phyloP scores from a whole-genome alignment of 1,140 invertebrate species.

The Bombus consobrinus region DNA sequence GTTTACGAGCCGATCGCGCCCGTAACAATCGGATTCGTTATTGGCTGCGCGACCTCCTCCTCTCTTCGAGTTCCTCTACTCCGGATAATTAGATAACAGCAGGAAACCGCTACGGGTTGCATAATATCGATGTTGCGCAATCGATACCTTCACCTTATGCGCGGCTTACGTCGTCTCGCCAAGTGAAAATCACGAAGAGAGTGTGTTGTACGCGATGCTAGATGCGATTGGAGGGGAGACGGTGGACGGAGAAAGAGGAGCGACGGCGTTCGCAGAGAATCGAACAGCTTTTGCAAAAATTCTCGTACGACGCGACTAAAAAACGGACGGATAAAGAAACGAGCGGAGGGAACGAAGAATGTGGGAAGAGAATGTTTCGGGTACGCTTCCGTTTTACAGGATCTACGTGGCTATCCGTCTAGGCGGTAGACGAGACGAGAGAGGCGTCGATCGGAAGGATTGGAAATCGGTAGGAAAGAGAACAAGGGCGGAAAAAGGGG shows the following conservation, averaged over 20 bases:
- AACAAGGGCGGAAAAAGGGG: too few relatives aligned
- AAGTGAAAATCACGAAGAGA: constrained; percentile 57
- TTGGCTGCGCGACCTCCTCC: constrained; percentile 49
- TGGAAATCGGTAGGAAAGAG: not conserved
- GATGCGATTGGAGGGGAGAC: not conserved
- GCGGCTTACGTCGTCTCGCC: constrained; percentile 59
- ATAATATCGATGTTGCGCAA: constrained; percentile 67
- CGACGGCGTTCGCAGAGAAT: not conserved
- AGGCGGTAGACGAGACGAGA: not conserved
- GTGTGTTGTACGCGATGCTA: not conserved
- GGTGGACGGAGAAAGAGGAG: not conserved
- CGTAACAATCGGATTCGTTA: not conserved
- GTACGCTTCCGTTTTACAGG: rapidly evolving
- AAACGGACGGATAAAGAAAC: too few relatives aligned
- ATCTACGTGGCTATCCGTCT: rapidly evolving
- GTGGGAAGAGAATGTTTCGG: rapidly evolving
- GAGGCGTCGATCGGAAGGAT: not conserved
- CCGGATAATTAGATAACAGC: constrained; percentile 65
- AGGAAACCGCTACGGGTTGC: constrained; percentile 61
- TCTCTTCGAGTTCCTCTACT: constrained; percentile 60
- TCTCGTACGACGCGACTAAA: too few relatives aligned
- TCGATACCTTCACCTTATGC: constrained; percentile 68
- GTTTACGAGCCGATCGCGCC: too few relatives aligned
- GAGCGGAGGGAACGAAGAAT: too few relatives aligned
- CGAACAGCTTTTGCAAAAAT: not conserved